Evolutionary conservation across 2,113 vertebrate species (phyloP), one percentile per base, ranked within the genome.

Genomic region (Grammomys dolichurus): DNA sequence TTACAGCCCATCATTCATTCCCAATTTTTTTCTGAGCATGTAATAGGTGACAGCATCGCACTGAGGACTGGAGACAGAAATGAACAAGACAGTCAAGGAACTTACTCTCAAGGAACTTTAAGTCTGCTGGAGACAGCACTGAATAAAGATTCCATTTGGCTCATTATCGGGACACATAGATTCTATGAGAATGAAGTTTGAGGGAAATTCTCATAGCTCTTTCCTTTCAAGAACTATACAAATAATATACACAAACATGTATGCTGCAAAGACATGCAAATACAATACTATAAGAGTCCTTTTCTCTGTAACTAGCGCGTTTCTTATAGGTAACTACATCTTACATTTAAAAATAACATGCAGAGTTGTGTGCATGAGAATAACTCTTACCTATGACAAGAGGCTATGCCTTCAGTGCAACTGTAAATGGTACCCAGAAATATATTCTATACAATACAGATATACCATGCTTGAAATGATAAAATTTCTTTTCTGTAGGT

Each of bases 91-190:
- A 56, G 72, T 51, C 12, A 19, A 70, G 78, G 22, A 4, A 48
- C 88, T 96, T 95, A 91, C 93, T 90, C 94, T 94, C 92, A 94
- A 96, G 72, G 81, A 94, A 96, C 86, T 88, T 96, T 43, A 96
- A 95, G 58, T 95, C 80, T 86, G 87, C 36, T 77, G 63, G 93
- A 92, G 84, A 86, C 36, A 80, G 31, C 51, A 90, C 60, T 80
- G 76, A 85, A 8, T 78, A 95, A 70, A 31, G 54, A 82, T 43
- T 92, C 81, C 73, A 76, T 33, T 85, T 85, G 82, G 8, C 82
- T 85, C 82, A 31, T 85, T 65, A 85, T 65, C 58, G 33, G 82
- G 16, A 65, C 46, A 65, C 26, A 19, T 46, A n/a, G n/a, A 85
- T 67, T 94, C 81, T 85, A 5, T 72, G 86, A 82, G 94, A 91